Conservation (phyloP, 2,797 vertebrate species). For the Myotis pilosus region DNA sequence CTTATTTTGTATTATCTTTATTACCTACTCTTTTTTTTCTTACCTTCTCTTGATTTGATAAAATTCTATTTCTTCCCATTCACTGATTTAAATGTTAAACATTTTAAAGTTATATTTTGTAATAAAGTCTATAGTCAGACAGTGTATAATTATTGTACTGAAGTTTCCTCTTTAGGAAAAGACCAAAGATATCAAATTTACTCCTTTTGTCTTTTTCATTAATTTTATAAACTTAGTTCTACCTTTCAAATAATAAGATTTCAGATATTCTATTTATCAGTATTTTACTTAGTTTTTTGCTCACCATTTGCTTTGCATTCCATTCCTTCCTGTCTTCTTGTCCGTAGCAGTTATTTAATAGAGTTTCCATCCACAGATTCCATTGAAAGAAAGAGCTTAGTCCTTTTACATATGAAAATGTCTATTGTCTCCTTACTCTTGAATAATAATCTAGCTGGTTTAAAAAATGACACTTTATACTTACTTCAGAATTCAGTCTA, state of each 20-base stretch:
- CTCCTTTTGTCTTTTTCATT: not conserved
- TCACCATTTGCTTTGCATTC: not conserved
- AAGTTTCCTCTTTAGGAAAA: not conserved
- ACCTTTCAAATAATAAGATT: not conserved
- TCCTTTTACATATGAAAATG: not conserved
- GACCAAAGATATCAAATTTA: not conserved
- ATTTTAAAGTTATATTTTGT: slow-evolving; percentile 25
- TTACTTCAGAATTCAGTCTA: not conserved
- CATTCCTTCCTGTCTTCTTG: not conserved
- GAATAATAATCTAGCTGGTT: not conserved
- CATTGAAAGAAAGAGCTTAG: not conserved
- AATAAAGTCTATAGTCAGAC: not conserved
- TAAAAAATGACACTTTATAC: not conserved
- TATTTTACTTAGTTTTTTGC: not conserved
- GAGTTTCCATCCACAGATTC: not conserved
- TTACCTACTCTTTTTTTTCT: not conserved
- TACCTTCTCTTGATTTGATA: not conserved
- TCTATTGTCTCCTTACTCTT: not conserved
- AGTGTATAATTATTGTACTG: not conserved
- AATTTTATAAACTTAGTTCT: not conserved
- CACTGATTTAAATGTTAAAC: slow-evolving; percentile 29
- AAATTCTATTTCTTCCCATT: not conserved
- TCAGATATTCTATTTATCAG: not conserved
- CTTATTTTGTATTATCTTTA: not conserved
- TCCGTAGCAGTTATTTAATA: not conserved